phyloP scores from a whole-genome alignment of 2,113 vertebrate genomes.

The Pygoscelis antarcticus region DNA sequence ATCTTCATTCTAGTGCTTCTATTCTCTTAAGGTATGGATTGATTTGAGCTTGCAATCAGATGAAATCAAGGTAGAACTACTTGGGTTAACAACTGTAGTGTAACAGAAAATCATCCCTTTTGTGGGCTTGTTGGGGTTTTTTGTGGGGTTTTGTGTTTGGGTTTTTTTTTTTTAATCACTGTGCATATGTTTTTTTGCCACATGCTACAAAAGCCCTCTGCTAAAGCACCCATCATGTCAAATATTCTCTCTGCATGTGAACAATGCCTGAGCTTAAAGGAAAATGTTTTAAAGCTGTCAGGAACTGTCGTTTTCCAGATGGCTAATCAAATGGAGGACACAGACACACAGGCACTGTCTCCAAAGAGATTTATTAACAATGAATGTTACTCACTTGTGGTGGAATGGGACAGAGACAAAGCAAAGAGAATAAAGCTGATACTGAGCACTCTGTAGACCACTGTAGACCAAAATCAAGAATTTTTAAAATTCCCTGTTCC shows the following conservation, averaged over 20 bases:
- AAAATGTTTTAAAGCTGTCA: conserved; percentile 16
- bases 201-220: neutral
- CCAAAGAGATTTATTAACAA: neutral
- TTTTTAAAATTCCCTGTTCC: neutral
- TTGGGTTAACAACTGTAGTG: neutral
- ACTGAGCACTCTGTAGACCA: neutral
- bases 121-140: fast-evolving
- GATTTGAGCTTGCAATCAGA: neutral
- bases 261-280: neutral
- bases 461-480: neutral
- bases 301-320: neutral
- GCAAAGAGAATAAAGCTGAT: neutral
- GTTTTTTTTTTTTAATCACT: neutral
- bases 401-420: neutral
- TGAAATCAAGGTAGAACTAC: neutral
- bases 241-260: neutral
- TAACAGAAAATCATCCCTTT: neutral
- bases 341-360: neutral
- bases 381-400: neutral
- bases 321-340: conserved; percentile 2
- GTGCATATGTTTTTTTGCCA: neutral
- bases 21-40: neutral
- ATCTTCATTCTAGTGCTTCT: neutral
- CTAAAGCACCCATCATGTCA: neutral
- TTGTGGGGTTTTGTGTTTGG: neutral